These are phyloP conservation scores for Otocyon megalotis DNA, from an alignment of 2,113 vertebrate genomes.

Conservation along the genomic window DNA sequence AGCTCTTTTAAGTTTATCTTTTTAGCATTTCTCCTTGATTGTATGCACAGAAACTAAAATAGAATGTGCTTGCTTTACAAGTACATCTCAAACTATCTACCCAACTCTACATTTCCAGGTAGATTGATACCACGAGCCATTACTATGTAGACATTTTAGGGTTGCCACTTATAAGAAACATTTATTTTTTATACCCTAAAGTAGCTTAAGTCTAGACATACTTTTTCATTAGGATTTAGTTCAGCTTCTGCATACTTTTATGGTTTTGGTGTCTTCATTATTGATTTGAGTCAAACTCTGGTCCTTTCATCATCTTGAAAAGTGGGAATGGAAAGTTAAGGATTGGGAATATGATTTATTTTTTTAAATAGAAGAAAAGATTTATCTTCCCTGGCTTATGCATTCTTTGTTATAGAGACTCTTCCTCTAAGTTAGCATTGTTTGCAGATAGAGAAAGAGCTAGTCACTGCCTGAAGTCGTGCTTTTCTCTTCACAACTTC, in stretches of 20 bases:
- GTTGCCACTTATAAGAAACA: not conserved
- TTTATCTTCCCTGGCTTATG: not conserved
- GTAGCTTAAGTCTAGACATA: not conserved
- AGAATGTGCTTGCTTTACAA: not conserved
- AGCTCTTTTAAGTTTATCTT: not conserved
- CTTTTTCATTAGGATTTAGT: not conserved
- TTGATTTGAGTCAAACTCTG: not conserved
- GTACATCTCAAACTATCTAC: not conserved
- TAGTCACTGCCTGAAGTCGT: not conserved
- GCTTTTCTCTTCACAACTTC: not conserved
- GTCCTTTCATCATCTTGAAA: not conserved
- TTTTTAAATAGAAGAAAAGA: not conserved
- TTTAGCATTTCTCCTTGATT: not conserved
- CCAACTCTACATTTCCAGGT: not conserved
- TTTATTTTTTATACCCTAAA: not conserved
- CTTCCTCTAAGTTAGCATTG: not conserved
- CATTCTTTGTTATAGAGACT: not conserved
- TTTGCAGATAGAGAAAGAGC: not conserved
- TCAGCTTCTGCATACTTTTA: not conserved
- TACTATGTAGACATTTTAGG: not conserved
- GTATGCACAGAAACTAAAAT: slow-evolving; percentile 28
- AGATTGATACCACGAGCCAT: not conserved
- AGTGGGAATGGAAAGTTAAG: not conserved
- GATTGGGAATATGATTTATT: not conserved
- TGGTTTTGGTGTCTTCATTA: not conserved